Percentiles rank a stretch among this genome's conserved stretches.
Evolutionary conservation across 2,113 vertebrate genomes (phyloP).

Genomic region (Oophaga pumilio): DNA sequence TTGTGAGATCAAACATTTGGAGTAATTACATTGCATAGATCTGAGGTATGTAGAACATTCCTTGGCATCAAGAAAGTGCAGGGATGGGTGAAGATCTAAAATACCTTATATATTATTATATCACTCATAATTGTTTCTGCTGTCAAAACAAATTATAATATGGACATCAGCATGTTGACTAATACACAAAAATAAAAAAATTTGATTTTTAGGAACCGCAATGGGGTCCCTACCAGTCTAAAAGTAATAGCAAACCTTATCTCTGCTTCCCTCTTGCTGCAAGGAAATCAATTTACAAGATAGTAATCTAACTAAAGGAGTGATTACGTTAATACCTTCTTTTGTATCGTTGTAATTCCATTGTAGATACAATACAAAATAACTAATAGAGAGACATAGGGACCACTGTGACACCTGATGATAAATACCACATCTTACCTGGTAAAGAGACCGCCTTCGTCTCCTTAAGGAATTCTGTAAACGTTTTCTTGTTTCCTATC

Average conservation of each 20-base stretch:
- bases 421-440: slow-evolving; percentile 50
- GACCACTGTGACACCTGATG: slow-evolving; percentile 2
- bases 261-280: background rate
- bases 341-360: background rate
- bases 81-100: background rate
- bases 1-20: background rate
- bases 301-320: background rate
- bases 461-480: slow-evolving; percentile 48
- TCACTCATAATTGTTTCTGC: background rate
- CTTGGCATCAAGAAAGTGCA: slow-evolving; percentile 31
- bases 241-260: background rate
- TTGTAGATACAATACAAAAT: background rate
- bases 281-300: background rate
- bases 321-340: background rate
- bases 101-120: background rate
- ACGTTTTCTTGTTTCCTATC: slow-evolving; percentile 48
- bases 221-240: background rate
- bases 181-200: background rate
- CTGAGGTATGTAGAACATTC: background rate
- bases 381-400: background rate
- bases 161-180: background rate
- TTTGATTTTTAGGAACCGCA: background rate
- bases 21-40: background rate
- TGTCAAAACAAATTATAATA: background rate
- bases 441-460: slow-evolving; percentile 47